Evolutionary conservation across 2,797 vertebrate species (phyloP).

Genomic region (Chaetodon trifasciatus): DNA sequence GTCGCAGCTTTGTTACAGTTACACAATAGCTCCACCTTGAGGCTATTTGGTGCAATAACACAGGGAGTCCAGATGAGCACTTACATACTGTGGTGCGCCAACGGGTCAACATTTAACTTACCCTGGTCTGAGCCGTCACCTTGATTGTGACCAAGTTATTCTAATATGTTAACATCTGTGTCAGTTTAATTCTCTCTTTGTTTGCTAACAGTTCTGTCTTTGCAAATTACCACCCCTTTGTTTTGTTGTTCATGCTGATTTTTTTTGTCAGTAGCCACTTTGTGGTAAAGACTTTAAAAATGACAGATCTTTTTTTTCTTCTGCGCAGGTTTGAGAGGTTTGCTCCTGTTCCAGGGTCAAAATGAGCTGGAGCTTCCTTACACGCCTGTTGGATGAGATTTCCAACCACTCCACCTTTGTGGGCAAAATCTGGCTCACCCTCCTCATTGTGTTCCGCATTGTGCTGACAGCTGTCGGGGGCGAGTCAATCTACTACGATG

Average conservation of each 20-base stretch:
- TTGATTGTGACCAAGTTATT: not conserved
- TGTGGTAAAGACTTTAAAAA: not conserved
- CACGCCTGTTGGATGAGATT: constrained; percentile 93
- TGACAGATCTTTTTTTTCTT: not conserved
- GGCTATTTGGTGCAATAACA: constrained; percentile 8
- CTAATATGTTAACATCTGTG: not conserved
- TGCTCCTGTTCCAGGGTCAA: constrained; percentile 45
- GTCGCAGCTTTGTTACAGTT: not conserved
- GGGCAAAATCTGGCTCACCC: constrained; percentile 94
- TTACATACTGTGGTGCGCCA: no score
- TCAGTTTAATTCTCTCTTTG: not conserved
- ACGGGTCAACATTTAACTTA: no score
- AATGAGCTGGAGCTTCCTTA: constrained; percentile 97
- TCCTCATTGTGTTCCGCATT: constrained; percentile 93
- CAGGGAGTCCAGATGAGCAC: not conserved
- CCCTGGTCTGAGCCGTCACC: not conserved
- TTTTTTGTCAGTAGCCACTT: not conserved
- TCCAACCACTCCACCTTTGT: constrained; percentile 96
- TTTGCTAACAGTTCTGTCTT: not conserved
- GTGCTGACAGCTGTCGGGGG: constrained; percentile 93
- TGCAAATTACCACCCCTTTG: not conserved
- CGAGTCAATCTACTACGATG: constrained; percentile 95
- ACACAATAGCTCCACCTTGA: constrained; percentile 38
- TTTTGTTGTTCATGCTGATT: no score
- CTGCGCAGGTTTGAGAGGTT: constrained; percentile 65